These are phyloP conservation scores for Syrmaticus mikado DNA, from an alignment of 2,113 vertebrate genomes.

Conservation along the genomic window DNA sequence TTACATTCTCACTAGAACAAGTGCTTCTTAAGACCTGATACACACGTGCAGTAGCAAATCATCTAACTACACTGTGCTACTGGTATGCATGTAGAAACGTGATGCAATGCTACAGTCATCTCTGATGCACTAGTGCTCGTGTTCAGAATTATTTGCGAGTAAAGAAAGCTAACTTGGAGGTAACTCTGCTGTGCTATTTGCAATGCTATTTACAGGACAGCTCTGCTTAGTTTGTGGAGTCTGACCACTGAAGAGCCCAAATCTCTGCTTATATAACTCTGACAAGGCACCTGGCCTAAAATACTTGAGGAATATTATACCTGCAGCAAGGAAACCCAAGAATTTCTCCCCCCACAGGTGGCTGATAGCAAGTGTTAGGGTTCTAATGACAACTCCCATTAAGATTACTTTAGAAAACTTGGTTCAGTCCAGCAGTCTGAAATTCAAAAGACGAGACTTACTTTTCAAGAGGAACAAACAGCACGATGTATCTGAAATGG, in stretches of 20 bases:
- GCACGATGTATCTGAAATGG: background rate
- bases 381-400: background rate
- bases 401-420: background rate
- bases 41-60: fast-evolving
- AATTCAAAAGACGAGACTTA: background rate
- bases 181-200: background rate
- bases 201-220: background rate
- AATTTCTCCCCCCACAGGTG: fast-evolving
- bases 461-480: background rate
- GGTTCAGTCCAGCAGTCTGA: background rate
- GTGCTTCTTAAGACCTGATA: background rate
- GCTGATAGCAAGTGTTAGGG: background rate
- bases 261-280: background rate
- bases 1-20: background rate
- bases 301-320: background rate
- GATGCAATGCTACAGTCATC: background rate
- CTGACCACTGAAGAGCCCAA: background rate
- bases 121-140: background rate
- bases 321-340: background rate
- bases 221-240: background rate
- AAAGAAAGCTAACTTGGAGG: background rate
- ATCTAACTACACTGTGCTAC: background rate
- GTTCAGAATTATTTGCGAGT: fast-evolving
- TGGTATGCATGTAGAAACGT: background rate
- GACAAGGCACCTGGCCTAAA: background rate